These are phyloP conservation scores for Huso huso DNA, from an alignment of 2,797 vertebrate genomes.

Conservation along the genomic window DNA sequence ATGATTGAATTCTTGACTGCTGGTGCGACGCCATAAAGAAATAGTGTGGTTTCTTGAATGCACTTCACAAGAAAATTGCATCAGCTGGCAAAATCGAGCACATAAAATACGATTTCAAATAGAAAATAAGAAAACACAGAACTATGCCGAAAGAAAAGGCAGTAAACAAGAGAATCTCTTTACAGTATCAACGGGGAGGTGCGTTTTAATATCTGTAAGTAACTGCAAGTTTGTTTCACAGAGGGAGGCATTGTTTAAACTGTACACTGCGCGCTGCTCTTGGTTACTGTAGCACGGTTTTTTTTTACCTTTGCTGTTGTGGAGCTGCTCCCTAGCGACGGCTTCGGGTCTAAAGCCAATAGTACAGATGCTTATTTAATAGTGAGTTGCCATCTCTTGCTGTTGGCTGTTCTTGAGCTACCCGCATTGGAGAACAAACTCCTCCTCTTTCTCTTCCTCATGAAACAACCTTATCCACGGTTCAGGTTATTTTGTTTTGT, in stretches of 20 bases:
- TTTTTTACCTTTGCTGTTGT: conserved; percentile 25
- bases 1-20: conserved; percentile 67
- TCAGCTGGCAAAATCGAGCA: conserved; percentile 21
- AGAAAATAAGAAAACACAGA: background rate
- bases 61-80: conserved; percentile 33
- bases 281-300: no score
- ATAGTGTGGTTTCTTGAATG: conserved; percentile 30
- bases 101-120: conserved; percentile 12
- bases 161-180: no score
- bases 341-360: conserved; percentile 49
- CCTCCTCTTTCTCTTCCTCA: conserved; percentile 15
- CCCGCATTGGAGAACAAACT: conserved; percentile 25
- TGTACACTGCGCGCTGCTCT: conserved; percentile 16
- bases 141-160: no score
- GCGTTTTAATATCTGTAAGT: conserved; percentile 24
- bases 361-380: conserved; percentile 51
- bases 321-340: conserved; percentile 48
- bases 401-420: conserved; percentile 45
- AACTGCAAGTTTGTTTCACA: conserved; percentile 30
- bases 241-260: conserved; percentile 42
- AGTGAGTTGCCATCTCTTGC: conserved; percentile 47
- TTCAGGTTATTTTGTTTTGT: no score
- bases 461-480: no score
- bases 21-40: conserved; percentile 64
- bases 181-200: no score